Evolutionary conservation across 1,140 invertebrate species (phyloP), one percentile per base, ranked within the genome.

Genomic region (Saxidomus purpurata): DNA sequence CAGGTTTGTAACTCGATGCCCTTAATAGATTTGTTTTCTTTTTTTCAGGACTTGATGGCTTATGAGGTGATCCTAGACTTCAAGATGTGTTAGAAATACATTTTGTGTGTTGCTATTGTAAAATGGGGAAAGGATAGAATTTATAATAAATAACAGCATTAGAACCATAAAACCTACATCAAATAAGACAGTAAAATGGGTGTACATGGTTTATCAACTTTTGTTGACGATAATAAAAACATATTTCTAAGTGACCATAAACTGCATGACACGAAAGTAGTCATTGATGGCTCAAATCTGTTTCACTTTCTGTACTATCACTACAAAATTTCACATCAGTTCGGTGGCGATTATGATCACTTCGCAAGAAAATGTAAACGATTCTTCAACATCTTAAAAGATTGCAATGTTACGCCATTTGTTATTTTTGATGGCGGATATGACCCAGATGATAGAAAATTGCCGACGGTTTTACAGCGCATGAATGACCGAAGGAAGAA

Each of bases 331-430:
- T 97, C 97, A 91, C 97, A 97, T 67, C 96, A 97, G 0, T 99
- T 98, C 95, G 98, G 98, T 25, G 98, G 98, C 0, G 98, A 99
- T 95, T 99, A 98, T 93, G 97, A 98, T 92, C 97, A 97, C 91
- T 98, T 97, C 95, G 97, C 96, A 3, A 93, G 96, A 25, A 95
- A 95, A 34, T 96, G 98, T 11, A 95, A 95, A 61, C 96, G 97
- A 22, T 98, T 98, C 93, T 98, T 99, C 92, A 96, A 97, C 15
- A 95, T 97, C 17, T 95, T 99, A 4, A 94, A 95, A 69, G 96
- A 97, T 93, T 98, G 98, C 93, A 97, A 97, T 71, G 96, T 99
- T 19, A 97, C 94, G n/a, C 97, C 98, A 0, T 97, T 97, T 91
- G 97, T 99, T 28, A 93, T 99, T 9, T 97, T 98, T 92, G 98